Conservation (phyloP, 2,888 invertebrate genomes). For the Eustalomyia histrio region DNA sequence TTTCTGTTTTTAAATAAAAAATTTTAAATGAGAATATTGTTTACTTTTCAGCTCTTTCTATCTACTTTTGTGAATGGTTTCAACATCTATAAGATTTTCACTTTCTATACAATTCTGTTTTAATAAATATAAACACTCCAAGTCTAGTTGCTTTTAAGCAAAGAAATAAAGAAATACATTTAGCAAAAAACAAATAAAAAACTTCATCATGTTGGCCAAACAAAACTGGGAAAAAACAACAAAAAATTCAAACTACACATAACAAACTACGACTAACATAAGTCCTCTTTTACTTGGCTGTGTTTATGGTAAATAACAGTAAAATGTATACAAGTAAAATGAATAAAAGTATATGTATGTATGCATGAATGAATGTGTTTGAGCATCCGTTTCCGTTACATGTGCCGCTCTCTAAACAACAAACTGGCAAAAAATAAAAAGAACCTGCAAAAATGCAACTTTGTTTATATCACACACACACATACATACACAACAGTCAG, state of each 20-base stretch:
- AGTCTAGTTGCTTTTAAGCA: neutral
- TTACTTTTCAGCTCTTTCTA: conserved; percentile 25
- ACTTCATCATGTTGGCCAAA: conserved; percentile 64
- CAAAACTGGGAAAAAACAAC: conserved; percentile 36
- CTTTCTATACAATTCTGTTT: conserved; percentile 42
- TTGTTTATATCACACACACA: conserved; percentile 30
- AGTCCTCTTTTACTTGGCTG: neutral
- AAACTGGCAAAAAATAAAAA: conserved; percentile 13
- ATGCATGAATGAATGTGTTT: conserved; percentile 37
- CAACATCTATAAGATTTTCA: conserved; percentile 32
- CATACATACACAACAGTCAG: neutral
- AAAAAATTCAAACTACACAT: neutral
- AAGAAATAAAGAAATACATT: conserved; percentile 43
- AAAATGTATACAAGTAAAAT: neutral
- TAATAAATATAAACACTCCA: neutral
- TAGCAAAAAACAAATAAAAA: conserved; percentile 54
- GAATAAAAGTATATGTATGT: conserved; percentile 1
- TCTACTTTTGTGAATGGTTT: neutral
- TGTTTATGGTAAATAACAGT: conserved; percentile 17
- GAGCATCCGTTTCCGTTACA: conserved; percentile 62
- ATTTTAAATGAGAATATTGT: conserved; percentile 40
- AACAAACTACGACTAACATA: neutral
- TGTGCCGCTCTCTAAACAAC: conserved; percentile 58
- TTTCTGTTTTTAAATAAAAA: neutral
- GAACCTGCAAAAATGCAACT: conserved; percentile 54